Evolutionary conservation across 2,888 invertebrate genomes (phyloP).

Genomic region (Parnassius glacialis): DNA sequence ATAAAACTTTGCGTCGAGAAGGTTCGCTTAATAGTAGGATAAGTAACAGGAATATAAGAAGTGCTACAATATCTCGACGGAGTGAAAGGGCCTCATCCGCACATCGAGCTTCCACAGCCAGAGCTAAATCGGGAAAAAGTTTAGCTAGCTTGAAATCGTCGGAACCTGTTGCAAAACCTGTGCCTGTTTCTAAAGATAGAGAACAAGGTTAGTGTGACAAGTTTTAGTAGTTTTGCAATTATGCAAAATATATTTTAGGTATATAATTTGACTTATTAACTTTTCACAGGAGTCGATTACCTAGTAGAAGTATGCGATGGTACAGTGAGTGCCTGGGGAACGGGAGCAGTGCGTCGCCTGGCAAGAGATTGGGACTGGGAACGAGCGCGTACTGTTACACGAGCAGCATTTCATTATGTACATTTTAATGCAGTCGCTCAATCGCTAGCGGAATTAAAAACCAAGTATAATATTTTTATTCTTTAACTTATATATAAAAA

Average conservation of each 20-base stretch:
- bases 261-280: background rate
- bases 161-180: constrained; percentile 73
- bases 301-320: constrained; percentile 92
- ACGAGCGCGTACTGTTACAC: constrained; percentile 88
- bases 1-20: constrained; percentile 62
- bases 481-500: no score
- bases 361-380: constrained; percentile 90
- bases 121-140: constrained; percentile 79
- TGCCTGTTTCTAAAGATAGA: constrained; percentile 82
- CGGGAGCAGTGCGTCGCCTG: constrained; percentile 91
- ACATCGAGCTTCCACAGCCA: constrained; percentile 83
- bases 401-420: constrained; percentile 93
- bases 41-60: constrained; percentile 69
- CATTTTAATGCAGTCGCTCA: constrained; percentile 91
- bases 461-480: constrained; percentile 55
- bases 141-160: constrained; percentile 69
- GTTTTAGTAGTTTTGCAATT: no score
- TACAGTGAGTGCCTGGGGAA: constrained; percentile 91
- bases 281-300: constrained; percentile 88
- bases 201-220: constrained; percentile 81
- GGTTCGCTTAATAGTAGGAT: constrained; percentile 61
- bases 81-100: constrained; percentile 72
- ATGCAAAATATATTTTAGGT: background rate
- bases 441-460: constrained; percentile 87
- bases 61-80: constrained; percentile 71